Evolutionary conservation across 2,888 invertebrate genomes (phyloP).

Genomic region (Coenonympha arcania): DNA sequence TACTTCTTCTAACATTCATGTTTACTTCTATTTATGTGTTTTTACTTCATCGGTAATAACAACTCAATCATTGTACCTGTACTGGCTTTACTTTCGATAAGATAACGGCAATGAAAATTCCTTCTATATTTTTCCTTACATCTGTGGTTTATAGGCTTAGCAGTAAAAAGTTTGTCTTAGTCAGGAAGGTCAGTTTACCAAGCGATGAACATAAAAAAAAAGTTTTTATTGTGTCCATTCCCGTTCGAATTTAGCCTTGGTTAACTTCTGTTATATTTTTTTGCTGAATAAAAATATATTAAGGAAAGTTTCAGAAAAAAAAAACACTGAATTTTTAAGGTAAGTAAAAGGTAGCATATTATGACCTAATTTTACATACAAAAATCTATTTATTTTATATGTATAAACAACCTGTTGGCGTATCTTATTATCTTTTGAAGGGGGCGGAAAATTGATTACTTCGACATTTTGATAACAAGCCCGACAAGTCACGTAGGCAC

Average conservation of each 20-base stretch:
- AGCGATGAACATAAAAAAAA: neutral
- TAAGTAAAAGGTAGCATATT: too few relatives aligned
- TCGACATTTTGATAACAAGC: neutral
- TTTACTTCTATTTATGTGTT: too few relatives aligned
- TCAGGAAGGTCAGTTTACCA: neutral
- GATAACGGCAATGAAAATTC: neutral
- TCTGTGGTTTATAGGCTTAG: neutral
- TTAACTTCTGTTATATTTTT: neutral
- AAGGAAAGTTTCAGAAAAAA: too few relatives aligned
- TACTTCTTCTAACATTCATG: too few relatives aligned
- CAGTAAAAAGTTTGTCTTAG: neutral
- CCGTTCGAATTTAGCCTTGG: neutral
- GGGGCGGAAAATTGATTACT: neutral
- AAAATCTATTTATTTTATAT: too few relatives aligned
- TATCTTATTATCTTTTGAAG: neutral
- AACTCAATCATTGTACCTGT: too few relatives aligned
- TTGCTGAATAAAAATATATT: neutral
- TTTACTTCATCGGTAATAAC: too few relatives aligned
- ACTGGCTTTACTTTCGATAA: neutral
- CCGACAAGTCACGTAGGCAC: constrained; percentile 5
- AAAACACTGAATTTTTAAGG: too few relatives aligned
- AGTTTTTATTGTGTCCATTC: neutral
- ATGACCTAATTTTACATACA: too few relatives aligned
- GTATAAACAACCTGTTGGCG: too few relatives aligned
- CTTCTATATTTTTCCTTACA: neutral